Evolutionary conservation across 2,888 invertebrate species (phyloP).

Genomic region (Hanleya hanleyi): DNA sequence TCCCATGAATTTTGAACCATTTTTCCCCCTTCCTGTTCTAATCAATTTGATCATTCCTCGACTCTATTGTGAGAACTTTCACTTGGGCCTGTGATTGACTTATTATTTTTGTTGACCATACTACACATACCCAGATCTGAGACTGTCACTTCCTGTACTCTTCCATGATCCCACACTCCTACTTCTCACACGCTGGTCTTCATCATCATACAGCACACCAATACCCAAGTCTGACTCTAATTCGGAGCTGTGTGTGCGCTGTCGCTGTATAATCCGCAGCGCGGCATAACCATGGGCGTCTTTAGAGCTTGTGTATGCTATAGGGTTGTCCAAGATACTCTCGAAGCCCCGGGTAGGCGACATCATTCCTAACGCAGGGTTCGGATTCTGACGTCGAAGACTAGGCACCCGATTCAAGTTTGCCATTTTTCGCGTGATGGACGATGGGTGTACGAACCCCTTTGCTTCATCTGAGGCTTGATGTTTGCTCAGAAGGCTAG

Average conservation of each 20-base stretch:
- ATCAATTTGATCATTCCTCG: no score
- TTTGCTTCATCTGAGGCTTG: conserved; percentile 45
- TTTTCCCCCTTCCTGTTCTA: no score
- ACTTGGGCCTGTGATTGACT: no score
- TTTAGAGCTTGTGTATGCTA: conserved; percentile 65
- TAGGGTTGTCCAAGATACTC: conserved; percentile 44
- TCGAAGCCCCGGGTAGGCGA: conserved; percentile 33
- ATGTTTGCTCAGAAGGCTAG: background rate
- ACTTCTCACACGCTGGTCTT: background rate
- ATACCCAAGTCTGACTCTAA: conserved; percentile 54
- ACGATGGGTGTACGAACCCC: conserved; percentile 71
- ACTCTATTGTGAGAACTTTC: no score
- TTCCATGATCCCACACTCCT: background rate
- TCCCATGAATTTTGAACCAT: no score
- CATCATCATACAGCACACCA: conserved; percentile 43
- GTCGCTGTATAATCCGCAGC: conserved; percentile 68
- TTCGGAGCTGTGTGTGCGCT: conserved; percentile 62
- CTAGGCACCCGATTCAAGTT: conserved; percentile 69
- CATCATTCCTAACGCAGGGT: conserved; percentile 41
- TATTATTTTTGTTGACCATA: background rate
- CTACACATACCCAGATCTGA: background rate
- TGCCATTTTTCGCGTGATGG: conserved; percentile 58
- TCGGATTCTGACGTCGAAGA: conserved; percentile 47
- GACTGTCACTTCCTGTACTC: background rate
- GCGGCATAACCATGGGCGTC: conserved; percentile 73